These are phyloP conservation scores for Paedocypris micromegethes DNA, from an alignment of 2,797 vertebrate species.

Conservation along the genomic window DNA sequence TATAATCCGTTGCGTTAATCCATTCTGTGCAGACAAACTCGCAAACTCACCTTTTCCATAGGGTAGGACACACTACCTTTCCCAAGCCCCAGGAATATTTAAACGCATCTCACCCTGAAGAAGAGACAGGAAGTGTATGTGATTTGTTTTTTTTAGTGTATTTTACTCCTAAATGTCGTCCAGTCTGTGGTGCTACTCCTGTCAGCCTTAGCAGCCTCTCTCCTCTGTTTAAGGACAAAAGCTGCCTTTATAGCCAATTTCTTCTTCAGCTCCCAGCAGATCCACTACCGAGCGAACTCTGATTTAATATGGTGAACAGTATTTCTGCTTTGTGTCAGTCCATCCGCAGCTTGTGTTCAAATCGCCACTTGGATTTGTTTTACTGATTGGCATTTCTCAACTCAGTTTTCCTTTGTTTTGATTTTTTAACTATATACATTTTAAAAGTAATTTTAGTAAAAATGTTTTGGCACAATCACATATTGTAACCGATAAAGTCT, in stretches of 20 bases:
- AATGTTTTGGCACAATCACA: constrained; percentile 61
- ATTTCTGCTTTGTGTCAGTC: constrained; percentile 63
- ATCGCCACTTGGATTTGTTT: constrained; percentile 41
- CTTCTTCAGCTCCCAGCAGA: constrained; percentile 22
- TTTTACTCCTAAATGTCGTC: constrained; percentile 53
- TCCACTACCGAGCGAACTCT: constrained; percentile 51
- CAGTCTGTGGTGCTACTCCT: constrained; percentile 59
- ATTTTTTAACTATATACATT: constrained; percentile 37
- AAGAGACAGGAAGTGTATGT: constrained; percentile 38
- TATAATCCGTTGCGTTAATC: constrained; percentile 54
- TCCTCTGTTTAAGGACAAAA: constrained; percentile 39
- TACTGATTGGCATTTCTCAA: constrained; percentile 14
- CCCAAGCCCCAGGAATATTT: constrained; percentile 21
- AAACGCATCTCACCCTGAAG: constrained; percentile 25
- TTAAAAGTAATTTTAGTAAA: constrained; percentile 13
- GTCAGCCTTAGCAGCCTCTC: constrained; percentile 56
- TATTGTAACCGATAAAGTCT: constrained; percentile 62
- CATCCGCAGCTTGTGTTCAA: constrained; percentile 54
- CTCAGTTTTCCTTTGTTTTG: constrained; percentile 55
- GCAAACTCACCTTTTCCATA: constrained; percentile 31
- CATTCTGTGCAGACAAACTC: constrained; percentile 33
- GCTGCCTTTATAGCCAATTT: constrained; percentile 29
- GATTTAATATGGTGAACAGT: constrained; percentile 61
- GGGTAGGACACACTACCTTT: constrained; percentile 20
- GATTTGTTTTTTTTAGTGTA: constrained; percentile 33